Evolutionary conservation across 2,113 vertebrate species (phyloP), one percentile per base, ranked within the genome.

Genomic region (Ancistrus triradiatus): DNA sequence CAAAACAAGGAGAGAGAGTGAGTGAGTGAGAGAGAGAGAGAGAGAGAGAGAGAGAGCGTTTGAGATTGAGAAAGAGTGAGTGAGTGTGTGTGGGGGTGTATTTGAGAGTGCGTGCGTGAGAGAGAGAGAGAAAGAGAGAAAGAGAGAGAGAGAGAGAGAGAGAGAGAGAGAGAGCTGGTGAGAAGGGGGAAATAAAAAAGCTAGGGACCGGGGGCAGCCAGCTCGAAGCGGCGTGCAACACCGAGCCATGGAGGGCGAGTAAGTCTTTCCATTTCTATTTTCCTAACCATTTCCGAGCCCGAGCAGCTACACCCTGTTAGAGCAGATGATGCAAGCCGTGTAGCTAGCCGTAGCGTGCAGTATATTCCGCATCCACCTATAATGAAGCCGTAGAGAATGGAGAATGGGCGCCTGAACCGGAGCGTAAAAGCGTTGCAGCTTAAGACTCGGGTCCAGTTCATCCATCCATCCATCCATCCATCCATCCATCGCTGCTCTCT

Each of bases 181-280:
- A 80, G 85, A 82, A 82, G 82, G 74, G 74, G 59, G 82, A 80
- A 81, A 79, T 78, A 77, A 83, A 77, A 80, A 75, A 76, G 68
- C 65, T 61, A 53, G 74, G 77, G 62, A 74, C 72, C 72, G 73
- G 76, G 83, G 86, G 85, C 85, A 86, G 84, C 79, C 83, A 86
- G 85, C 81, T 75, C 70, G 66, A 72, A 73, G 68, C 74, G 66
- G 65, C 73, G 73, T 82, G 85, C 83, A 82, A 82, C 86, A 86
- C 78, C 82, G 76, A 88, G 86, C 85, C 84, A 90, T 90, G 88
- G 88, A 90, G 86, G 86, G 88, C 88, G 87, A 89, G 88, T 89
- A 88, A 90, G 88, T 90, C 84, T 80, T 81, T 81, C 76, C 79
- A 81, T 87, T 87, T 84, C 83, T 75, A 76, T 84, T 81, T 63